Conservation (phyloP, 2,797 vertebrate species). For the Squalus acanthias region DNA sequence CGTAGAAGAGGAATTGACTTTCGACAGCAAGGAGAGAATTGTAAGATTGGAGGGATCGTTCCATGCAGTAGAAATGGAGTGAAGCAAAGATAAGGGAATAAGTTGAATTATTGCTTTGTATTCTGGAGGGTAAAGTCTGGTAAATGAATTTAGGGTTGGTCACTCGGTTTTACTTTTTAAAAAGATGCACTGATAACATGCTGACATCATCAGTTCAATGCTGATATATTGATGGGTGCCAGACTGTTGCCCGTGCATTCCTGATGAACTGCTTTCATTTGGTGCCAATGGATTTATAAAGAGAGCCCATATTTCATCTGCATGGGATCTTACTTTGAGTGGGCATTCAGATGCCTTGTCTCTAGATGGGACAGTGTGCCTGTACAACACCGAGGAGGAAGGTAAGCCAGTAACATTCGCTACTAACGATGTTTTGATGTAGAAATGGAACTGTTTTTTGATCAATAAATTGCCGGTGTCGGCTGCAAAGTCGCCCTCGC, state of each 20-base stretch:
- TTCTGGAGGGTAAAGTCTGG: neutral
- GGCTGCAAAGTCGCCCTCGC: neutral
- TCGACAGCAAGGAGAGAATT: neutral
- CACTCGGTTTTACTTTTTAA: neutral
- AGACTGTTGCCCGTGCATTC: neutral
- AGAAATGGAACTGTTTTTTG: neutral
- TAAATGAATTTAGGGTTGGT: neutral
- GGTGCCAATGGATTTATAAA: neutral
- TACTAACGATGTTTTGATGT: neutral
- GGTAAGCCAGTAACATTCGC: constrained; percentile 1
- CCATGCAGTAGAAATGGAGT: too few relatives aligned
- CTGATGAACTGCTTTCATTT: neutral
- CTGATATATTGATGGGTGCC: neutral
- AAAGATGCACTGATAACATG: neutral
- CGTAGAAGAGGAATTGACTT: neutral
- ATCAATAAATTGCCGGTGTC: neutral
- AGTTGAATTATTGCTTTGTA: neutral
- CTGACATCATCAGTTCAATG: neutral
- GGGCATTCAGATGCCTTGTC: constrained; percentile 29
- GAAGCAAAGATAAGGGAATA: neutral
- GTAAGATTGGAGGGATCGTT: neutral
- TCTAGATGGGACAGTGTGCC: constrained; percentile 41
- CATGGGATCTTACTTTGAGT: constrained; percentile 34
- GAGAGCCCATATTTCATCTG: neutral
- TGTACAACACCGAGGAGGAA: constrained; percentile 41